A percentile compares a stretch with the other conserved stretches of the same genome.
These are phyloP conservation scores for Phacellophora camtschatica DNA, from an alignment of 30 jellyfish, hydroid and myxozoan species.

Conservation along the genomic window DNA sequence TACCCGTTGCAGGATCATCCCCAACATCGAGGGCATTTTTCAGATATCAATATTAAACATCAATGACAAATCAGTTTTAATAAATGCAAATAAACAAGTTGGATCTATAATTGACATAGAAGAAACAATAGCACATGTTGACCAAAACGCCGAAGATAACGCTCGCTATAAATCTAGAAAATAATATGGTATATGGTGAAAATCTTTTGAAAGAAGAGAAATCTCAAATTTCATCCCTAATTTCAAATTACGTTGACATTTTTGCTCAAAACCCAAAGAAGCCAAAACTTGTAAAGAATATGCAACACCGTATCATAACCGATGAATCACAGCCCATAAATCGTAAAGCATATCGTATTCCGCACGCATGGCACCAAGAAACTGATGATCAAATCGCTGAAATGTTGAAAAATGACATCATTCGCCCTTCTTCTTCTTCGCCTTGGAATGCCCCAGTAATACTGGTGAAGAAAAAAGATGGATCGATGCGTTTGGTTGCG, in stretches of 20 bases:
- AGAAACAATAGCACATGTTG: not conserved
- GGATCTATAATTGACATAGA: not conserved
- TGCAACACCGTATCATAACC: conserved; percentile 15
- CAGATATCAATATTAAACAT: not conserved
- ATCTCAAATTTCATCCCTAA: not conserved
- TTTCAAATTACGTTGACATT: not conserved
- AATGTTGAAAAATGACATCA: conserved; percentile 7
- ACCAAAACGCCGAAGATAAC: not conserved
- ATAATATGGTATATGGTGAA: not conserved
- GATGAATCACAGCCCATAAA: not conserved
- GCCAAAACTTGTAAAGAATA: conserved; percentile 11
- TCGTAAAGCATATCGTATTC: conserved; percentile 10
- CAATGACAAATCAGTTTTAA: not conserved
- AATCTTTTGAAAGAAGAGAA: not conserved
- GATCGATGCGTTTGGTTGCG: no score
- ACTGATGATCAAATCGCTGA: not conserved
- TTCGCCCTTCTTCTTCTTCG: conserved; percentile 42
- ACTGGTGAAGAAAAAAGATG: no score
- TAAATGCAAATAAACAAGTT: not conserved
- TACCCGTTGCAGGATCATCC: conserved; percentile 6
- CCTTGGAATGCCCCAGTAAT: no score
- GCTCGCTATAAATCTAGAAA: not conserved
- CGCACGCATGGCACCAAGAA: conserved; percentile 24
- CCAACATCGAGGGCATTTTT: conserved; percentile 2
- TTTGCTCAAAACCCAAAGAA: conserved; percentile 38